Base-by-base conservation (phyloP, 2,888 invertebrate genomes). In the Pterobdella sp. region DNA sequence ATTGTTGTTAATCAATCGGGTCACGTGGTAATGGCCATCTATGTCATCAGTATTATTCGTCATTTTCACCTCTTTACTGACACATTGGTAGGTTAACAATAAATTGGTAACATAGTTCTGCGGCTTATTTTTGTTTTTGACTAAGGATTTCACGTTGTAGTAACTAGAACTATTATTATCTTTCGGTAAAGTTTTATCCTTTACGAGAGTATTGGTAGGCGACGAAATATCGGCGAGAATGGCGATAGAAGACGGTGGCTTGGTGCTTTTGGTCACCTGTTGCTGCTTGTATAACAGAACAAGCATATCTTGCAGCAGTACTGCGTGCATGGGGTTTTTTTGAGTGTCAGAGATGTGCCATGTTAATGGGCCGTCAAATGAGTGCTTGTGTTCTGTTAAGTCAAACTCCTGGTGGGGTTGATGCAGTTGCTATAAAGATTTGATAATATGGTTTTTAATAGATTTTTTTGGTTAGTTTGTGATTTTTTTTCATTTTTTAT, bases 231-330 rank as follows among this genome's bases (percentile, higher is more conserved):
- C n/a, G 4, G n/a, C 60, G 14, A 56, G n/a, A 26, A 56, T 22
- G 7, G 42, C 10, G 18, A 42, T 42, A 18, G 18, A 14, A 14
- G 60, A 56, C 7, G 49, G 22, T 42, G 49, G 49, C 7, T 42
- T 42, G 22, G 49, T 7, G 22, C 22, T 42, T 42, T 42, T 42
- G 49, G 49, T 42, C 3, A n/a, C 14, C n/a, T 56, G 60, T 56
- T 76, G 74, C 29, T 90, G 90, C 82, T 90, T 90, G 80, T 92
- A 91, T 74, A 94, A 86, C 77, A 94, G 86, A 76, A 94, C 89
- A 81, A 94, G 89, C 81, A 90, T 88, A 81, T 91, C 91, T 81
- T 93, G 91, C 78, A 93, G 86, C 70, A 94, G 86, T 69, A 94
- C 87, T 72, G 92, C 91, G 81, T 92, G 91, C 76, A 93, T 85